phyloP scores from a whole-genome alignment of 2,888 invertebrate genomes.

The Heliconius sara region DNA sequence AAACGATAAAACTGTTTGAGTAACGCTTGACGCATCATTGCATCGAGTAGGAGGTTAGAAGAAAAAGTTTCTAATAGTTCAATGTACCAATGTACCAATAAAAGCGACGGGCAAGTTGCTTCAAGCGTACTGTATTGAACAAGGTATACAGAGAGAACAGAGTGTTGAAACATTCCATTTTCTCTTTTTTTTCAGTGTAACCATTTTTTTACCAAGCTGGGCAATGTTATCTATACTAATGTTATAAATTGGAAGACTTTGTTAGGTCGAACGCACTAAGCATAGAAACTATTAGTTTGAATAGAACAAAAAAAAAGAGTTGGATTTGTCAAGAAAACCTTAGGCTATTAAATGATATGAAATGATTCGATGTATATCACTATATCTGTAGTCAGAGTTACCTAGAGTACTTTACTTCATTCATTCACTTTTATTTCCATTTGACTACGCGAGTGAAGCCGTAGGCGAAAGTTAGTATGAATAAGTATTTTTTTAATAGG shows the following conservation, averaged over 20 bases:
- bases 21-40: conserved; percentile 44
- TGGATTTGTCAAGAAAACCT: neutral
- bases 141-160: no score
- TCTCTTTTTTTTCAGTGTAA: neutral
- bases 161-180: neutral
- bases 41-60: conserved; percentile 33
- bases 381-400: no score
- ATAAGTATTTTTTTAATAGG: neutral
- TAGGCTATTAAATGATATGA: no score
- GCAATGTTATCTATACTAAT: neutral
- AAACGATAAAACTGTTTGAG: conserved; percentile 47
- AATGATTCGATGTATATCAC: no score
- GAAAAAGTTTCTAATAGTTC: conserved; percentile 44
- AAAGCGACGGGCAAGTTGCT: conserved; percentile 57
- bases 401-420: no score
- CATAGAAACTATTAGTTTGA: neutral
- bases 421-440: no score
- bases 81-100: conserved; percentile 33
- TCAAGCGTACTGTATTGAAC: conserved; percentile 26
- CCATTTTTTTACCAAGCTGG: neutral
- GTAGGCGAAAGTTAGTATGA: no score
- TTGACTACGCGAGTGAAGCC: no score
- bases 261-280: neutral
- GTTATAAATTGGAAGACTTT: neutral
- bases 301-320: no score